Percentiles rank a stretch among this genome's conserved stretches.
phyloP scores from a whole-genome alignment of 1,140 invertebrate genomes.

The Euwallacea fornicatus region DNA sequence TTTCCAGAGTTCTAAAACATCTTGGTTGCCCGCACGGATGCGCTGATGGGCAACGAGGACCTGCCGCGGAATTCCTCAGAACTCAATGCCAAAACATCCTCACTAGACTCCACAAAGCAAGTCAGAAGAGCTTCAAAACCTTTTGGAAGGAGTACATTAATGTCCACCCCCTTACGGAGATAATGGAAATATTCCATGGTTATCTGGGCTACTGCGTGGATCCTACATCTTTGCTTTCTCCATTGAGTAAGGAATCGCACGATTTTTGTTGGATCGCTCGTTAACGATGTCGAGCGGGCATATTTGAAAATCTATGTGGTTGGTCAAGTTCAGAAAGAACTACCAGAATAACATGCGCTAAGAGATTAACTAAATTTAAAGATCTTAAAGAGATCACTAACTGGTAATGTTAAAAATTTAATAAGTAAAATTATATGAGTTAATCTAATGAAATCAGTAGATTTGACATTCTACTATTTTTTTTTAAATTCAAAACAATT shows the following conservation, averaged over 20 bases:
- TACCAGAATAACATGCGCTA: too few species aligned
- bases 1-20: constrained; percentile 76
- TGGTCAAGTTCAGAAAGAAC: too few species aligned
- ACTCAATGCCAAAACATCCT: constrained; percentile 86
- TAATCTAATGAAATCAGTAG: too few species aligned
- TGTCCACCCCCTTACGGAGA: constrained; percentile 73
- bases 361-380: too few species aligned
- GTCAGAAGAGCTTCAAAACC: constrained; percentile 71
- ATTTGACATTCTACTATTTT: too few species aligned
- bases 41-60: constrained; percentile 77
- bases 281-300: too few species aligned
- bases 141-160: constrained; percentile 80
- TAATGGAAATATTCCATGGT: constrained; percentile 93
- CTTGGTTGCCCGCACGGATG: constrained; percentile 93
- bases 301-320: too few species aligned
- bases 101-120: constrained; percentile 70
- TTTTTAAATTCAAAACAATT: too few species aligned
- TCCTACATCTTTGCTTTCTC: constrained; percentile 78
- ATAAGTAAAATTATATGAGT: too few species aligned
- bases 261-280: background rate
- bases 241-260: constrained; percentile 66
- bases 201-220: constrained; percentile 95
- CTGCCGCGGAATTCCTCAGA: constrained; percentile 85
- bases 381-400: too few species aligned
- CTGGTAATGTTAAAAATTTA: too few species aligned